Conservation (phyloP, 2,888 invertebrate species). For the Argynnis bischoffii region DNA sequence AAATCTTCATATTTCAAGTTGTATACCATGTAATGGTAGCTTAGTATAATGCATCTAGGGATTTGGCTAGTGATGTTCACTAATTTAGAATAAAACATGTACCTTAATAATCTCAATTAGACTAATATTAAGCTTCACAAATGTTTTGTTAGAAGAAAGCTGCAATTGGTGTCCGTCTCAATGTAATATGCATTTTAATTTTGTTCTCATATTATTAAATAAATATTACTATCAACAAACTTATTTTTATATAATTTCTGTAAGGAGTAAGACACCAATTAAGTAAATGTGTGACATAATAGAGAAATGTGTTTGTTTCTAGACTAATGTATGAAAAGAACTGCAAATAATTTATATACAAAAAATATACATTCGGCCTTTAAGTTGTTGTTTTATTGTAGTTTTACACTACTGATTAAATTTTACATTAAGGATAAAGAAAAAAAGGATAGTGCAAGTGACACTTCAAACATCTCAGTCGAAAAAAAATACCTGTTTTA, state of each 20-base stretch:
- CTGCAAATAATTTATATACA: constrained; percentile 78
- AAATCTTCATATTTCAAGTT: constrained; percentile 46
- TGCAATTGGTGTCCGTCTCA: constrained; percentile 34
- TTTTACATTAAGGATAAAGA: constrained; percentile 1
- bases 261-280: constrained; percentile 64
- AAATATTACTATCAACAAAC: constrained; percentile 15
- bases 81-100: constrained; percentile 61
- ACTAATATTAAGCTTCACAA: constrained; percentile 48
- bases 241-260: constrained; percentile 65
- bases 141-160: constrained; percentile 34
- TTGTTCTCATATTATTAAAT: constrained; percentile 43
- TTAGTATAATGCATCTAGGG: constrained; percentile 45
- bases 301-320: constrained; percentile 63
- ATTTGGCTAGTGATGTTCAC: constrained; percentile 64
- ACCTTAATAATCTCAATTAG: constrained; percentile 74
- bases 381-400: constrained; percentile 53
- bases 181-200: constrained; percentile 30
- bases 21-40: constrained; percentile 63
- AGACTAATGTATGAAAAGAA: constrained; percentile 73
- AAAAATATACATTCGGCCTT: constrained; percentile 76
- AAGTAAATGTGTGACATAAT: constrained; percentile 76
- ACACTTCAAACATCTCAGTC: too few relatives aligned
- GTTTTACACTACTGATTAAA: neutral
- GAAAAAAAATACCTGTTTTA: too few relatives aligned
- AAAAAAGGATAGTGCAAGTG: neutral